Base-by-base conservation (phyloP, 1,140 invertebrate species). In the Linepithema humile region DNA sequence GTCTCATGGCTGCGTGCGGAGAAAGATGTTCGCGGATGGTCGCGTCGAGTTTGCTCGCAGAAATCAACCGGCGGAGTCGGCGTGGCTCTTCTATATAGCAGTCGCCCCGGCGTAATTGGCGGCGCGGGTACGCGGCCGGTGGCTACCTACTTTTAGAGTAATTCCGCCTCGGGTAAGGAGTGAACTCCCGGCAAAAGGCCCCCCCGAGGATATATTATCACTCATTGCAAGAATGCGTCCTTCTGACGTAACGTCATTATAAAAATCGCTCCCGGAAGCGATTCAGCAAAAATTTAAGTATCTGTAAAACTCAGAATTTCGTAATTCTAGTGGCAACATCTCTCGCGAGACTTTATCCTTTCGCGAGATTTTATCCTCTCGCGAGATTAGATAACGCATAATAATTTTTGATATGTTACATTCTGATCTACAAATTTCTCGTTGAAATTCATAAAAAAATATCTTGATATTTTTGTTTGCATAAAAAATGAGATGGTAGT, bases 81-180 rank as follows among this genome's bases (percentile, higher is more conserved):
- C 64, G 64, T 83, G 59, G 83, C 87, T 91, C 88, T 91, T 91
- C 90, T 92, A 91, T 92, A 92, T 92, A 92, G 87, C 88, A 85
- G 74, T 88, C 65, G 84, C 82, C 40, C 84, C 83, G 59, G 67
- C 85, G 88, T 91, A 91, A 91, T 91, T 91, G 90, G 90, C 65
- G 74, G 57, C 53, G 64, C 48, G 53, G 59, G 82, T 82, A 89
- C 40, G 77, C 85, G 70, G 77, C 45, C 65, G 84, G 86, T 87
- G 80, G 85, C 78, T 89, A 84, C 83, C 87, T 86, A 90, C 91
- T 91, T 92, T 89, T 91, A 90, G 89, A 91, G 87, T 89, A 90
- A 90, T 90, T 91, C 86, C 88, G 88, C 85, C 87, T 87, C 43
- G 50, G 83, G 85, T 91, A 91, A 91, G 73, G 85, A 91, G 72